Percentiles rank a stretch among this genome's conserved stretches.
These are phyloP conservation scores for Lemur catta DNA, from an alignment of 2,797 vertebrate species.

Conservation along the genomic window DNA sequence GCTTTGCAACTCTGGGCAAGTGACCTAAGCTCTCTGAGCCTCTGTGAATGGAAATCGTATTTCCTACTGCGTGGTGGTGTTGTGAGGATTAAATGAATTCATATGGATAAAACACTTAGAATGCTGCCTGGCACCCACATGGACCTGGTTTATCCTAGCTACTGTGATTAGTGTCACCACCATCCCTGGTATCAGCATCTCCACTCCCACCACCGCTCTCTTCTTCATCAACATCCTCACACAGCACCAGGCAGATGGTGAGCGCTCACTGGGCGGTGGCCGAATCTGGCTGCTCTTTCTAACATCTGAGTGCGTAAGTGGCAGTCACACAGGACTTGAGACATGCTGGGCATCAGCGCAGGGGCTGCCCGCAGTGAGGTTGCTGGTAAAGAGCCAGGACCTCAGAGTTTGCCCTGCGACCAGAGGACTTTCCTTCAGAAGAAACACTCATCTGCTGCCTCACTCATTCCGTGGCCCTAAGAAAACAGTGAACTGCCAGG, in stretches of 20 bases:
- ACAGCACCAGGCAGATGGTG: not conserved
- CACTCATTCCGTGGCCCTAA: not conserved
- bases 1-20: not conserved
- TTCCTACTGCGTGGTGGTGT: not conserved
- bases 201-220: not conserved
- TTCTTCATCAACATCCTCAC: not conserved
- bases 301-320: fast-evolving
- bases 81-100: not conserved
- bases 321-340: not conserved
- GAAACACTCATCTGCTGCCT: not conserved
- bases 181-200: no score
- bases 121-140: not conserved
- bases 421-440: not conserved
- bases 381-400: no score
- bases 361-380: no score
- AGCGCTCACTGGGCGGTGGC: fast-evolving
- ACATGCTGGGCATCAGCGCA: fast-evolving
- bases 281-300: not conserved
- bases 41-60: not conserved
- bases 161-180: no score
- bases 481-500: not conserved
- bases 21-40: not conserved
- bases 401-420: not conserved
- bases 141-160: not conserved
- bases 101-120: not conserved